Evolutionary conservation across 2,888 invertebrate species (phyloP), one percentile per base, ranked within the genome.

Genomic region (Drymonia ruficornis): DNA sequence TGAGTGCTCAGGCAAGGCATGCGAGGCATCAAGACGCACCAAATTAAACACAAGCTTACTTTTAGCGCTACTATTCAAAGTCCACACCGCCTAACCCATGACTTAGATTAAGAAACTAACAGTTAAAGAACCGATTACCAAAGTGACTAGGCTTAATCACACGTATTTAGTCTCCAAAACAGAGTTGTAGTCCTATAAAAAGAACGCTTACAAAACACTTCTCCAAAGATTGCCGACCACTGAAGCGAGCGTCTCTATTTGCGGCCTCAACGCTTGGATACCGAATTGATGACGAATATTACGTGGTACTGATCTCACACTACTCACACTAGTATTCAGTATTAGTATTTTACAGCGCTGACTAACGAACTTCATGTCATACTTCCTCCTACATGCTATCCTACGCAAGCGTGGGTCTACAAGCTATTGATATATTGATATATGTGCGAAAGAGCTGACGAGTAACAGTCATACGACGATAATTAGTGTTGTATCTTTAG

Each of bases 361-460:
- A 56, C 56, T 53, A 56, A 56, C 50, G 12, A 23, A 31, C 15
- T 52, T 34, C 52, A 46, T 52, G 45, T 49, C 38, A 45, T 42
- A 13, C 7, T n/a, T n/a, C 42, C 13, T 49, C 50, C 40, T 48
- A 42, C 52, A 48, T 9, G 28, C 15, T 13, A 28, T 19, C 51
- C 51, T 45, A 45, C 45, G 45, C 45, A 43, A 19, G 12, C n/a
- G 19, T 7, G 28, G n/a, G 23, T 13, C 43, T 23, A 13, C 18
- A 19, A n/a, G n/a, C 38, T 15, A 6, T 9, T 28, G 5, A 28
- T 34, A 18, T 43, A 43, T 28, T 15, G 28, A 45, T 45, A 28
- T 23, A 45, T 28, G 28, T 45, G 45, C 15, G 19, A 45, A 19
- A 19, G 43, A 18, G 19, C 11, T 45, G 23, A 28, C 28, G 28